These are phyloP conservation scores for western clawed frog (Xenopus tropicalis) DNA, from an alignment of 2,113 vertebrate species.

Conservation along the genomic window DNA sequence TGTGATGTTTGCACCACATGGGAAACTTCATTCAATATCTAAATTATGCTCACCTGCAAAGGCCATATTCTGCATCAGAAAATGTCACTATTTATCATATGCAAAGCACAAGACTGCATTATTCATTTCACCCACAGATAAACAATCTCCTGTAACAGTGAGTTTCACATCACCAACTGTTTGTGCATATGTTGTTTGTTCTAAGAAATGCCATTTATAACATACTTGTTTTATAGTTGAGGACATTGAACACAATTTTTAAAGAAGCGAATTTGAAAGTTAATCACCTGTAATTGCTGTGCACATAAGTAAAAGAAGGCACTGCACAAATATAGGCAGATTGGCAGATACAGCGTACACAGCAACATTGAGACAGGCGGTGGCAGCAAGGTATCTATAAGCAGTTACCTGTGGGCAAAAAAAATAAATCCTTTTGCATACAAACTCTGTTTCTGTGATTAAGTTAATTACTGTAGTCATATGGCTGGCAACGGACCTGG, in stretches of 20 bases:
- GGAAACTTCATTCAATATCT: slow-evolving; percentile 38
- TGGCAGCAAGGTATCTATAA: too few relatives aligned
- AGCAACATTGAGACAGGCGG: too few relatives aligned
- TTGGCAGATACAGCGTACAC: too few relatives aligned
- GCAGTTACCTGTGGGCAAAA: too few relatives aligned
- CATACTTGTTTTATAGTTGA: slow-evolving; percentile 1
- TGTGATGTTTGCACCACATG: slow-evolving; percentile 42
- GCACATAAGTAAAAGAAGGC: too few relatives aligned
- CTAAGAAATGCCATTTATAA: slow-evolving; percentile 26
- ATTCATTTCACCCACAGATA: slow-evolving; percentile 45
- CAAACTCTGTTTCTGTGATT: too few relatives aligned
- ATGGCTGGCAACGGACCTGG: too few relatives aligned
- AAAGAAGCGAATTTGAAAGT: slow-evolving; percentile 6
- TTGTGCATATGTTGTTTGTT: slow-evolving; percentile 40
- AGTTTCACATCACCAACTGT: slow-evolving; percentile 34
- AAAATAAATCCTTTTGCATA: too few relatives aligned
- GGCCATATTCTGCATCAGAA: slow-evolving; percentile 45
- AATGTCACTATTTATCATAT: slow-evolving; percentile 46
- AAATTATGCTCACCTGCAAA: slow-evolving; percentile 46
- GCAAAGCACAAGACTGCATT: slow-evolving; percentile 44
- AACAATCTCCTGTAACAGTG: slow-evolving; percentile 35
- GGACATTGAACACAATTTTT: background rate
- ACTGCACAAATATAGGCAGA: too few relatives aligned
- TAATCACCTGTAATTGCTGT: background rate
- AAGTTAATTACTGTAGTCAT: too few relatives aligned